phyloP scores from a whole-genome alignment of 2,113 vertebrate genomes.

The Poicephalus meyeri region DNA sequence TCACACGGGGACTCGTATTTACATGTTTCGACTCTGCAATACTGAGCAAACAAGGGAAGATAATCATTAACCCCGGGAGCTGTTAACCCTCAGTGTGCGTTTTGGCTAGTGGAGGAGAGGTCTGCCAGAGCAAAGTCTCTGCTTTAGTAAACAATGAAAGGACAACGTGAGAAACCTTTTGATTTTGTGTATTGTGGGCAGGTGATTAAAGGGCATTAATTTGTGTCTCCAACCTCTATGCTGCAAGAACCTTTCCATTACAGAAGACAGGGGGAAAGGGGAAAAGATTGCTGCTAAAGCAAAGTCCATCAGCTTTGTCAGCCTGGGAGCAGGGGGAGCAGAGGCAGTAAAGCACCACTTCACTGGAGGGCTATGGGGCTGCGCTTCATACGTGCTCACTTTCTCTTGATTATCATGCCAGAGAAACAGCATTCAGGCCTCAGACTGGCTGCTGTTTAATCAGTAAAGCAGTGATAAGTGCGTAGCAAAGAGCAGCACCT shows the following conservation, averaged over 20 bases:
- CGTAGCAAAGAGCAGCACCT: neutral
- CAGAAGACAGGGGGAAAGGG: neutral
- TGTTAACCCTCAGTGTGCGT: constrained; percentile 21
- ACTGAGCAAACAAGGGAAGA: constrained; percentile 14
- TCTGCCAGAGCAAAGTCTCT: constrained; percentile 21
- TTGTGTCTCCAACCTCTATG: neutral
- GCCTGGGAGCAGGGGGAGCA: neutral
- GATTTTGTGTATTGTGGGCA: neutral
- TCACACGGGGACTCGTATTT: neutral
- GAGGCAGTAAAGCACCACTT: neutral
- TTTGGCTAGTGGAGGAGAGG: neutral
- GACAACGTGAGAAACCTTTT: neutral
- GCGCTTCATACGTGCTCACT: fast-evolving
- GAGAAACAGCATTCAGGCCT: neutral
- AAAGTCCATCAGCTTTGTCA: neutral
- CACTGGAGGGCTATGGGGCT: neutral
- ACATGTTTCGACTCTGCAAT: neutral
- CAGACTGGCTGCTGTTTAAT: neutral
- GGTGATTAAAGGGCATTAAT: neutral
- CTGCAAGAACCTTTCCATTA: neutral
- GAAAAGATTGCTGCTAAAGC: neutral
- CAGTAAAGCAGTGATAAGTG: fast-evolving
- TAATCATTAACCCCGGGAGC: constrained; percentile 34
- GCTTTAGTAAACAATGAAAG: constrained; percentile 7
- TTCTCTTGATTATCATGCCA: neutral